These are phyloP conservation scores for Sialis fuliginosa DNA, from an alignment of 2,888 invertebrate genomes.

Conservation along the genomic window DNA sequence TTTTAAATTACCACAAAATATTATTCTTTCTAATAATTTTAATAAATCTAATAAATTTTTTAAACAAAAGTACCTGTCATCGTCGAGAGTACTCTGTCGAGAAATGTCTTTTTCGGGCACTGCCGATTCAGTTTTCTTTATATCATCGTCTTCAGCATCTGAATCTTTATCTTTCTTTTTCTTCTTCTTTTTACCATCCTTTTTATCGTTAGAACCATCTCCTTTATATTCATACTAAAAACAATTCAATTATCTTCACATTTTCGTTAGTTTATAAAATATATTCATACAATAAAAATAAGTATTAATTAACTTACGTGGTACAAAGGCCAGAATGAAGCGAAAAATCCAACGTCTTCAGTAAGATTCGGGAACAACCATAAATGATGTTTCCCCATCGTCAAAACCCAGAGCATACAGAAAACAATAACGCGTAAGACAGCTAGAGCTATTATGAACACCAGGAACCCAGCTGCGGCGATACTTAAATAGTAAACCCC, in stretches of 20 bases:
- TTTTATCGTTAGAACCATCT: slow-evolving; percentile 33
- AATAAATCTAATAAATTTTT: background rate
- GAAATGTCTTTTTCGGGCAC: slow-evolving; percentile 22
- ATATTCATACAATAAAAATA: background rate
- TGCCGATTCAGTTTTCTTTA: slow-evolving; percentile 22
- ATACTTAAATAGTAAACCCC: slow-evolving; percentile 95
- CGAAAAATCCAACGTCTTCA: slow-evolving; percentile 97
- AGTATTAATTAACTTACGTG: slow-evolving; percentile 34
- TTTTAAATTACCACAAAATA: too few relatives aligned
- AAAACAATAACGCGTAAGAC: slow-evolving; percentile 82
- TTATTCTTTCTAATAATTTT: too few relatives aligned
- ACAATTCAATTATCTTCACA: slow-evolving; percentile 4
- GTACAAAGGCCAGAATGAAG: slow-evolving; percentile 95
- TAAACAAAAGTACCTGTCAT: slow-evolving; percentile 11
- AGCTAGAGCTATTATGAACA: slow-evolving; percentile 79
- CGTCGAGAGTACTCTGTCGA: slow-evolving; percentile 16
- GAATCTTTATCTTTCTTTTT: slow-evolving; percentile 68
- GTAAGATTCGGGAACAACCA: slow-evolving; percentile 99
- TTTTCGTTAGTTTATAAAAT: background rate
- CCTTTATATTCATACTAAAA: slow-evolving; percentile 70
- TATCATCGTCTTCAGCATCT: slow-evolving; percentile 47
- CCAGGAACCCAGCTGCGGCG: slow-evolving; percentile 86
- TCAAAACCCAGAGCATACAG: slow-evolving; percentile 73
- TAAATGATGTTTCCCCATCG: slow-evolving; percentile 79
- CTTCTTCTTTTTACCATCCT: slow-evolving; percentile 47